phyloP scores from a whole-genome alignment of 2,113 vertebrate species.

The Otus sunia region DNA sequence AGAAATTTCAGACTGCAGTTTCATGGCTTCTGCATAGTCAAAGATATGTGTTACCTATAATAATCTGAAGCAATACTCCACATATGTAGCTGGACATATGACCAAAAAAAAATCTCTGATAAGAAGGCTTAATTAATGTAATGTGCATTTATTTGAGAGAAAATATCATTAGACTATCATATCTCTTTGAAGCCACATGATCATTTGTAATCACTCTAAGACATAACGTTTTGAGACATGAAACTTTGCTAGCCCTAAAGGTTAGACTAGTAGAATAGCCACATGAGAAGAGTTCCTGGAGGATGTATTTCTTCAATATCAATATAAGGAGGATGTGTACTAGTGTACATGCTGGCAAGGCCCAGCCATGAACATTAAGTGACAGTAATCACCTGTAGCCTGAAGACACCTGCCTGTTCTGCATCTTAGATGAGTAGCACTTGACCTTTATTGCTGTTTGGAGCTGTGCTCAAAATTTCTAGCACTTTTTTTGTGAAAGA shows the following conservation, averaged over 20 bases:
- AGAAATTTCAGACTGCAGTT: not conserved
- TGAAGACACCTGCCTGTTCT: not conserved
- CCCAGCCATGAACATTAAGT: not conserved
- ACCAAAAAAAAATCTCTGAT: not conserved
- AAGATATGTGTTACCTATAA: not conserved
- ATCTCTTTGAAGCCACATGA: not conserved
- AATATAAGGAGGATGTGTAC: not conserved
- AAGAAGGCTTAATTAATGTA: not conserved
- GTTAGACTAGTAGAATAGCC: not conserved
- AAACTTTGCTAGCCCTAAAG: not conserved
- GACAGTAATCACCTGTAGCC: not conserved
- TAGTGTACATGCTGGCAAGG: not conserved
- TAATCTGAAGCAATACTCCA: not conserved
- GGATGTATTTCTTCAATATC: not conserved
- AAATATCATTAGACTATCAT: not conserved
- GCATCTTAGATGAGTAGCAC: not conserved
- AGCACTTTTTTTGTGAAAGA: not conserved
- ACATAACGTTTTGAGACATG: not conserved
- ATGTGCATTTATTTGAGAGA: not conserved
- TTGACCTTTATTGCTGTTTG: not conserved
- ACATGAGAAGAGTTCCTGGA: not conserved
- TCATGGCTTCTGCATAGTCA: not conserved
- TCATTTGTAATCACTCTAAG: not conserved
- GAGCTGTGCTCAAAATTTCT: not conserved
- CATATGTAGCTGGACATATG: not conserved